phyloP scores from a whole-genome alignment of 2,888 invertebrate species.

The Luffia ferchaultella region DNA sequence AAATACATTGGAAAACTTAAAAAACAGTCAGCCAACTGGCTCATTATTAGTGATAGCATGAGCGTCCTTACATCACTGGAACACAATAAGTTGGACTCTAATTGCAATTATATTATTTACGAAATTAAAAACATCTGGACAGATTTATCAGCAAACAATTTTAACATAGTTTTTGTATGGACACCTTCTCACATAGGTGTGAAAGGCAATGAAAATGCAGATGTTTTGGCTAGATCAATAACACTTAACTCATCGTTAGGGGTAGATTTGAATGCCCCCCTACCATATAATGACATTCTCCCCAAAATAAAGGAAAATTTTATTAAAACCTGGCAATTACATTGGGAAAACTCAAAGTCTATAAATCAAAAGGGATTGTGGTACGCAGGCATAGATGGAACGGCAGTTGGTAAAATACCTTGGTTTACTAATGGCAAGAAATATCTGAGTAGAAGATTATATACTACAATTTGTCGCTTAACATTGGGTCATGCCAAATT shows the following conservation, averaged over 20 bases:
- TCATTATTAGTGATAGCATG: not conserved
- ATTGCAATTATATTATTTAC: not conserved
- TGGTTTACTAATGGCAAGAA: not conserved
- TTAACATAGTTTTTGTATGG: not conserved
- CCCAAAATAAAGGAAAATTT: too few relatives aligned
- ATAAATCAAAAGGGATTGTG: too few relatives aligned
- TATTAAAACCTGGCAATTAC: too few relatives aligned
- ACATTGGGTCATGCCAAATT: not conserved
- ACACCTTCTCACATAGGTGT: not conserved
- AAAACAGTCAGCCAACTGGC: not conserved
- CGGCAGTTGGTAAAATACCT: not conserved
- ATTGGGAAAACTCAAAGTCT: too few relatives aligned
- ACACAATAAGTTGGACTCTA: not conserved
- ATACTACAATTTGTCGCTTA: not conserved
- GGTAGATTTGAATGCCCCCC: too few relatives aligned
- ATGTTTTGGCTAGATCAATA: not conserved
- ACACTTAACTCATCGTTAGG: not conserved
- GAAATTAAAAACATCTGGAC: not conserved
- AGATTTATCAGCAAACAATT: not conserved
- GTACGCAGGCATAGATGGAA: not conserved
- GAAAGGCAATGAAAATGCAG: not conserved
- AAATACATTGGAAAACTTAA: slow-evolving; percentile 1
- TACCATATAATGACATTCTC: too few relatives aligned
- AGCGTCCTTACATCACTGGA: not conserved
- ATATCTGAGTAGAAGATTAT: not conserved